phyloP scores from a whole-genome alignment of 1,140 invertebrate genomes.

The Apis laboriosa region DNA sequence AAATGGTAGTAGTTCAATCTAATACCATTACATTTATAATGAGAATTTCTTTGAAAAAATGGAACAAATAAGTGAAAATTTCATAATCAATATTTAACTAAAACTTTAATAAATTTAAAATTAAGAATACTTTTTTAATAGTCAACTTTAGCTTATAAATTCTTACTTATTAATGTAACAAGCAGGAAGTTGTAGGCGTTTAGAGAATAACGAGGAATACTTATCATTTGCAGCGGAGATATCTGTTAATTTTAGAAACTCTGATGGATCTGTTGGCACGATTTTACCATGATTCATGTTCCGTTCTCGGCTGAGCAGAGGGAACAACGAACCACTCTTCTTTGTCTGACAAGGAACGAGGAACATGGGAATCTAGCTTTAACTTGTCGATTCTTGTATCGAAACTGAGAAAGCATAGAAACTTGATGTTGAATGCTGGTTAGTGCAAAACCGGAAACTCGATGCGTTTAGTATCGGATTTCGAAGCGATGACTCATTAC shows the following conservation, averaged over 20 bases:
- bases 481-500: slow-evolving; percentile 48
- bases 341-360: slow-evolving; percentile 26
- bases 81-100: neutral
- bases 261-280: slow-evolving; percentile 15
- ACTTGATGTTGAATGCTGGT: slow-evolving; percentile 33
- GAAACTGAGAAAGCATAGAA: slow-evolving; percentile 33
- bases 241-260: slow-evolving; percentile 41
- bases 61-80: neutral
- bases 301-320: slow-evolving; percentile 7
- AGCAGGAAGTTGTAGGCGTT: slow-evolving; percentile 20
- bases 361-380: slow-evolving; percentile 21
- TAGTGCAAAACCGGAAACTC: slow-evolving; percentile 56
- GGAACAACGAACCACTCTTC: slow-evolving; percentile 10
- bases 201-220: slow-evolving; percentile 41
- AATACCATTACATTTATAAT: neutral
- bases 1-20: neutral
- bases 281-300: slow-evolving; percentile 46
- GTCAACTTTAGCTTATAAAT: neutral
- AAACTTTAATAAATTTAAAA: neutral
- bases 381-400: slow-evolving; percentile 1
- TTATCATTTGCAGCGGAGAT: slow-evolving; percentile 51
- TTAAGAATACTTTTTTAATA: neutral
- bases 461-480: slow-evolving; percentile 38
- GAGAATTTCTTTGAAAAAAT: slow-evolving; percentile 13
- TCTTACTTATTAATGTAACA: neutral